These are phyloP conservation scores for Lipophrys pholis DNA, from an alignment of 2,113 vertebrate species.

Conservation along the genomic window DNA sequence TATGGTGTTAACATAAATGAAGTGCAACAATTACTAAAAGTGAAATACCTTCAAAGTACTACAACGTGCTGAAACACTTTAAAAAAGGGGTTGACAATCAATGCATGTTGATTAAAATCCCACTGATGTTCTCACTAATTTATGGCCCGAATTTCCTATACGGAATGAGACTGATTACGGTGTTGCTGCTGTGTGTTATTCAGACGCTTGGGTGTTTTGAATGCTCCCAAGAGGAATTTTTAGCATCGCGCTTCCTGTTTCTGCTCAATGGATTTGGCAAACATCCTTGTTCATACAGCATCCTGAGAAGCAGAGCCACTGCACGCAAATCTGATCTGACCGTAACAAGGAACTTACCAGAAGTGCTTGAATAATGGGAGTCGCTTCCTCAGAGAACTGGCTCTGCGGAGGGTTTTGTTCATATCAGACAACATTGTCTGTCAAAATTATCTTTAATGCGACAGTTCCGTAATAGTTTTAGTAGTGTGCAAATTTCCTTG, in stretches of 20 bases:
- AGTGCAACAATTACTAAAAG: no score
- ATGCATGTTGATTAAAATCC: neutral
- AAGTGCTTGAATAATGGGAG: constrained; percentile 5
- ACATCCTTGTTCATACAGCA: constrained; percentile 10
- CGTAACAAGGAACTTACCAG: constrained; percentile 8
- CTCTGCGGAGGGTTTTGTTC: constrained; percentile 3
- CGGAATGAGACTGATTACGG: neutral
- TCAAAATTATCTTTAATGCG: neutral
- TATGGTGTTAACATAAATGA: no score
- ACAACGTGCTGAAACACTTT: no score
- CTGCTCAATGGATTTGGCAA: constrained; percentile 20
- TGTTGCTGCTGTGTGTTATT: neutral
- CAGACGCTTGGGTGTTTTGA: constrained; percentile 17
- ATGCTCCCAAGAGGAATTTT: constrained; percentile 5
- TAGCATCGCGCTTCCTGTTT: constrained; percentile 18
- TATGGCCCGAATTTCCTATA: neutral
- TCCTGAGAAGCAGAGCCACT: neutral
- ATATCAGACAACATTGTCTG: neutral
- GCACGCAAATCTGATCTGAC: constrained; percentile 23
- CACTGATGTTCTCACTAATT: neutral
- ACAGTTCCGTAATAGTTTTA: no score
- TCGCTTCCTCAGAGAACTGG: constrained; percentile 2
- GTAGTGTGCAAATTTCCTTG: no score
- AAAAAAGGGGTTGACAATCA: no score
- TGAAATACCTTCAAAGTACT: no score